Conservation (phyloP, 2,888 invertebrate genomes). For the Eupithecia abbreviata region DNA sequence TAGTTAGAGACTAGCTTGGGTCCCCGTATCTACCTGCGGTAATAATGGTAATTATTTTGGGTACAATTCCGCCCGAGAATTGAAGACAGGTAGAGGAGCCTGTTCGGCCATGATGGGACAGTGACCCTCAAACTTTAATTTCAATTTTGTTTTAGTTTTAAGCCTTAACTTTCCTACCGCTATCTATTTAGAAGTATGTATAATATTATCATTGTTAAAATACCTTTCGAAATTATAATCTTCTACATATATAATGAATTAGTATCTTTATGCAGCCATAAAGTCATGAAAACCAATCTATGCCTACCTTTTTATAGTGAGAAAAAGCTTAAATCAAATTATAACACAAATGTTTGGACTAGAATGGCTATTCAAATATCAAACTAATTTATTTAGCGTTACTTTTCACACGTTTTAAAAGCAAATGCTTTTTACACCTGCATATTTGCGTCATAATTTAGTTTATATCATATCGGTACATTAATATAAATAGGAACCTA, state of each 20-base stretch:
- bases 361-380: background rate
- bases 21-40: constrained; percentile 46
- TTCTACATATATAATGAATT: background rate
- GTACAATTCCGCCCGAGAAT: constrained; percentile 66
- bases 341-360: background rate
- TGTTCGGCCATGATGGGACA: constrained; percentile 46
- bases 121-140: constrained; percentile 58
- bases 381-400: constrained; percentile 1
- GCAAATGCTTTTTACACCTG: constrained; percentile 14
- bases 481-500: background rate
- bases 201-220: background rate
- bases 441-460: background rate
- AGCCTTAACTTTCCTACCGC: background rate
- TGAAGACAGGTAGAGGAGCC: constrained; percentile 64
- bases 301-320: background rate
- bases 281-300: background rate
- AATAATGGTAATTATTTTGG: constrained; percentile 79
- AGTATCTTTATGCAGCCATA: background rate
- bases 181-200: background rate
- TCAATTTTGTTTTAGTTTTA: constrained; percentile 11
- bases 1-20: constrained; percentile 42
- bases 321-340: background rate
- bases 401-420: constrained; percentile 3
- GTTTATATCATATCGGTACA: background rate
- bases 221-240: background rate